phyloP scores from a whole-genome alignment of 2,797 vertebrate species.

The Macropodus opercularis region DNA sequence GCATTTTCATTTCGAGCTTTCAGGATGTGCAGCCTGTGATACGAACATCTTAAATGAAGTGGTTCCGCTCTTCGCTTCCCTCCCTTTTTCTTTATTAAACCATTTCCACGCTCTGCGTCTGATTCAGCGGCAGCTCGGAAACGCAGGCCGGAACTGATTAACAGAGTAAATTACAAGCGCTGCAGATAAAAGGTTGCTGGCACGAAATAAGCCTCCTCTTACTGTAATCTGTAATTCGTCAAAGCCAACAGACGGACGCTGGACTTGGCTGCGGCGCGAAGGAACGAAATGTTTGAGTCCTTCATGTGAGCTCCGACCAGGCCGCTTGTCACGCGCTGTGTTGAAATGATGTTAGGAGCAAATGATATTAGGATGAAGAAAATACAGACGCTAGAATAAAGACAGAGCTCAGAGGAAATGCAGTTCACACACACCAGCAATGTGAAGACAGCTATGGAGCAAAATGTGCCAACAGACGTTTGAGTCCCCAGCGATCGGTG shows the following conservation, averaged over 20 bases:
- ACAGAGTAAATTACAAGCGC: slow-evolving; percentile 19
- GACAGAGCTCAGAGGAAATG: too few species aligned
- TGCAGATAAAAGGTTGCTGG: slow-evolving; percentile 33
- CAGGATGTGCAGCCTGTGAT: neutral
- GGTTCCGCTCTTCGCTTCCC: neutral
- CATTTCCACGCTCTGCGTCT: neutral
- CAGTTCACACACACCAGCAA: neutral
- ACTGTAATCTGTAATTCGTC: slow-evolving; percentile 30
- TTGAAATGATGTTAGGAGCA: neutral
- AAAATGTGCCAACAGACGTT: too few species aligned
- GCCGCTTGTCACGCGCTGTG: slow-evolving; percentile 1
- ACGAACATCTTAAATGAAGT: neutral
- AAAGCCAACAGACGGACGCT: slow-evolving; percentile 16
- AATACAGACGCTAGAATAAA: neutral
- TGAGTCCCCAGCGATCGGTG: too few species aligned
- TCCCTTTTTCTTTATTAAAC: neutral
- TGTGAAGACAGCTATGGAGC: neutral
- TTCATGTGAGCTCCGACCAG: slow-evolving; percentile 6
- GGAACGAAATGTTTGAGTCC: slow-evolving; percentile 8
- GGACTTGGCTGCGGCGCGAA: neutral
- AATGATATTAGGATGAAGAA: neutral
- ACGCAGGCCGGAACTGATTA: slow-evolving; percentile 5
- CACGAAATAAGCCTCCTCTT: slow-evolving; percentile 33
- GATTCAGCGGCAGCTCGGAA: neutral
- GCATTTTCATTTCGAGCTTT: neutral